These are phyloP conservation scores for Toxotes lorentzi DNA, from an alignment of 2,797 vertebrate species.

Conservation along the genomic window DNA sequence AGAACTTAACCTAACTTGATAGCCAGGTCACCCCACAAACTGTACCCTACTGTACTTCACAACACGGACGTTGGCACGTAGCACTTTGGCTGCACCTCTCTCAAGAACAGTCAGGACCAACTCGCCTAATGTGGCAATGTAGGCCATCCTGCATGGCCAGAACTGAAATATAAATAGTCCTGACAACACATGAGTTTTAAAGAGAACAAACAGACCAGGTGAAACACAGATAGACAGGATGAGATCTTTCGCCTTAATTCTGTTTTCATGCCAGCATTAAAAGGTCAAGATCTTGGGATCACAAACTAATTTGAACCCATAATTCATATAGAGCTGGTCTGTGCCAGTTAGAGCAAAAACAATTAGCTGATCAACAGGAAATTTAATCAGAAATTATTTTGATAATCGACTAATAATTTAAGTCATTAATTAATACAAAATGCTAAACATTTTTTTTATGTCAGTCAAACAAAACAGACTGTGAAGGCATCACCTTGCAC, in stretches of 20 bases:
- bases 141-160: conserved; percentile 43
- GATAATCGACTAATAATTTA: not conserved
- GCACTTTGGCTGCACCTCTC: conserved; percentile 53
- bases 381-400: not conserved
- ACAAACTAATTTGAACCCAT: not conserved
- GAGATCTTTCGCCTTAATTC: not conserved
- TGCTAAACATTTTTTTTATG: not conserved
- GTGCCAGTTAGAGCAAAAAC: not conserved
- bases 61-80: conserved; percentile 49
- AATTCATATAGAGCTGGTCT: not conserved
- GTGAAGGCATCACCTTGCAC: not conserved
- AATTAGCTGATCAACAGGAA: not conserved
- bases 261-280: not conserved
- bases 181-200: conserved; percentile 38
- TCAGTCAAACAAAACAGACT: not conserved
- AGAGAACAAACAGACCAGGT: conserved; percentile 31
- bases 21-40: not conserved
- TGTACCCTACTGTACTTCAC: conserved; percentile 15
- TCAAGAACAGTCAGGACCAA: conserved; percentile 43
- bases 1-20: too few relatives aligned
- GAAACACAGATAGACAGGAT: not conserved
- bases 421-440: not conserved
- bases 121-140: conserved; percentile 46
- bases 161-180: conserved; percentile 72
- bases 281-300: not conserved